phyloP scores from a whole-genome alignment of 2,797 vertebrate species.

The Pseudomugil gertrudae region DNA sequence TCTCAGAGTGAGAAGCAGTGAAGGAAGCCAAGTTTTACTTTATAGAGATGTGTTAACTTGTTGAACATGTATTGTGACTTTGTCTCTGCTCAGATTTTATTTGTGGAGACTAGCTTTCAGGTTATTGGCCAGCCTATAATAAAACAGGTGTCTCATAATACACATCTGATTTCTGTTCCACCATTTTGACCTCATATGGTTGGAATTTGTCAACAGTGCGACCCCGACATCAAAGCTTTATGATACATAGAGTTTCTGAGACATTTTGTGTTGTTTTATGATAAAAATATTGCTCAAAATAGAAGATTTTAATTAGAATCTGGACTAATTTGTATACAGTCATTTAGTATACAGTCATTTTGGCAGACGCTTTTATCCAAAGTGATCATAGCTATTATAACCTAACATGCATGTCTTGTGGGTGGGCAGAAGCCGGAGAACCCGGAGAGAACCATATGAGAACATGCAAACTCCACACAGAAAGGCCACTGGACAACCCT shows the following conservation, averaged over 20 bases:
- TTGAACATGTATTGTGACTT: conserved; percentile 70
- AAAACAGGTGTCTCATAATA: conserved; percentile 58
- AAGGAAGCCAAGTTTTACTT: conserved; percentile 59
- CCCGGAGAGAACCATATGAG: no score
- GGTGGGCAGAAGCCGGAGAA: no score
- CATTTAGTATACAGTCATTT: no score
- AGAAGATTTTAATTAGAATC: no score
- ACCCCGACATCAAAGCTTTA: conserved; percentile 24
- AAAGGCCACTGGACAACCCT: no score
- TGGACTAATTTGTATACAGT: no score
- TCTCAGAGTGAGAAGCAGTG: conserved; percentile 30
- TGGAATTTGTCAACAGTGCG: conserved; percentile 71
- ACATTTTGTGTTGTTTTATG: no score
- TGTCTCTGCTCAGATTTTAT: conserved; percentile 56
- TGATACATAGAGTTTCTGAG: no score
- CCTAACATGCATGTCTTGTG: no score
- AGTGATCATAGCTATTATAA: no score
- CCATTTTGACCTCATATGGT: conserved; percentile 42
- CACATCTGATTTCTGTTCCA: conserved; percentile 44
- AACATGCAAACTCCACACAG: no score
- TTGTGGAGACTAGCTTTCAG: conserved; percentile 38
- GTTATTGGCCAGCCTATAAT: conserved; percentile 40
- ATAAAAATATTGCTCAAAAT: conserved; percentile 19
- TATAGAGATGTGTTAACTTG: conserved; percentile 60
- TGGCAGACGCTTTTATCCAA: no score